Percentiles rank a stretch among this genome's conserved stretches.
These are phyloP conservation scores for Gryllus longicercus DNA, from an alignment of 2,888 invertebrate species.

Conservation along the genomic window DNA sequence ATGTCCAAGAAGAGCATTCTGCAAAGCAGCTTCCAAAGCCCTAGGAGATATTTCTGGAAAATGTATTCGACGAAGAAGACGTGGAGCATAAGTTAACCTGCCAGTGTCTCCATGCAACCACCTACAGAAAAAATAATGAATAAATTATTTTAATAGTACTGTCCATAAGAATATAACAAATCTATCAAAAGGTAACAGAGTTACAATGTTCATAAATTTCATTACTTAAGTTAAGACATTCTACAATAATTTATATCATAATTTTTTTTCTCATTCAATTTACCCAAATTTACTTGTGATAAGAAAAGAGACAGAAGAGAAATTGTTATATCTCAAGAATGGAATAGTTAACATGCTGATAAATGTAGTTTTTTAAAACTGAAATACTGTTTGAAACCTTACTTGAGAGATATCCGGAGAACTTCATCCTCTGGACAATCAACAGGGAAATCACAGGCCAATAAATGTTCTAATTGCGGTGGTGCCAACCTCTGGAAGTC, in stretches of 20 bases:
- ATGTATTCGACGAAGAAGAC: constrained; percentile 51
- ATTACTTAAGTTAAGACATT: too few species aligned
- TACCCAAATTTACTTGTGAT: too few species aligned
- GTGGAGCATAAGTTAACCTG: constrained; percentile 47
- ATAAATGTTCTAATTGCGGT: constrained; percentile 59
- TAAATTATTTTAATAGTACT: constrained; percentile 21
- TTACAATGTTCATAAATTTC: too few species aligned
- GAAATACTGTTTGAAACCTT: background rate
- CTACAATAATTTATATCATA: too few species aligned
- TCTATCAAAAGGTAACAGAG: too few species aligned
- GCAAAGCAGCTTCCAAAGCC: constrained; percentile 43
- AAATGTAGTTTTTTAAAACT: too few species aligned
- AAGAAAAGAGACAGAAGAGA: too few species aligned
- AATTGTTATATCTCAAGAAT: too few species aligned
- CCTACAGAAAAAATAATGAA: background rate
- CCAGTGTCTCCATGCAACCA: constrained; percentile 12
- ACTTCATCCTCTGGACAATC: constrained; percentile 63
- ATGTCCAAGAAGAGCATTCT: constrained; percentile 38
- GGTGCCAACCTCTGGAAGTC: constrained; percentile 60
- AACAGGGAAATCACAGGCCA: constrained; percentile 65
- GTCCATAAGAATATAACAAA: too few species aligned
- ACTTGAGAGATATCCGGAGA: background rate
- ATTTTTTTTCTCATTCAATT: too few species aligned
- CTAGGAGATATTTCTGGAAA: constrained; percentile 50
- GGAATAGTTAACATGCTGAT: too few species aligned